Evolutionary conservation across 2,888 invertebrate species (phyloP).

Genomic region (Pristionchus fissidentatus): DNA sequence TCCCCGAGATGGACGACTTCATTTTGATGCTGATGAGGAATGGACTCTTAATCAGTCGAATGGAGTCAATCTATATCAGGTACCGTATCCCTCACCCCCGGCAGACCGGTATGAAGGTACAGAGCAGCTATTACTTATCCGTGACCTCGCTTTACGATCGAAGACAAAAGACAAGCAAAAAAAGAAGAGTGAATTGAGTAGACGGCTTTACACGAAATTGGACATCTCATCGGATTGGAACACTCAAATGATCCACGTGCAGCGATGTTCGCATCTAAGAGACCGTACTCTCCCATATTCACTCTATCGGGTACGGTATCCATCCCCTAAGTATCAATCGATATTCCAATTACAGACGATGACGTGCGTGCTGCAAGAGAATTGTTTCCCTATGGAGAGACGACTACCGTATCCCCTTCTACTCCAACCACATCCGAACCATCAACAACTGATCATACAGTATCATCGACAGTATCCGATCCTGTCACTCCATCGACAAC

Average conservation of each 20-base stretch:
- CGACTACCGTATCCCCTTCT: neutral
- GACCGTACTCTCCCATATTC: slow-evolving; percentile 41
- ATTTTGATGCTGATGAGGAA: slow-evolving; percentile 74
- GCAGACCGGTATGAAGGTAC: slow-evolving; percentile 26
- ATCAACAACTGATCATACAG: neutral
- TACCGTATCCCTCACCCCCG: slow-evolving; percentile 25
- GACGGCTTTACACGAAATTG: slow-evolving; percentile 75
- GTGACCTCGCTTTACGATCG: slow-evolving; percentile 24
- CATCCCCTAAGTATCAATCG: neutral
- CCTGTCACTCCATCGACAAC: neutral
- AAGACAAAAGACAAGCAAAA: slow-evolving; percentile 10
- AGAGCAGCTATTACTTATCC: slow-evolving; percentile 3
- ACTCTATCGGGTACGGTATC: slow-evolving; percentile 30
- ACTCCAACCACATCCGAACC: neutral
- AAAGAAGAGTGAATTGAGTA: slow-evolving; percentile 49
- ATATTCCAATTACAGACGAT: slow-evolving; percentile 18
- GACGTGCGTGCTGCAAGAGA: slow-evolving; percentile 42
- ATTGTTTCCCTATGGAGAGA: slow-evolving; percentile 9
- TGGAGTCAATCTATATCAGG: slow-evolving; percentile 74
- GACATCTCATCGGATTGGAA: slow-evolving; percentile 96
- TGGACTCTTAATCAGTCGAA: slow-evolving; percentile 69
- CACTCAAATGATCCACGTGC: slow-evolving; percentile 84
- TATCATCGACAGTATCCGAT: neutral
- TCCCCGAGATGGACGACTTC: slow-evolving; percentile 72
- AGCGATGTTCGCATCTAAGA: slow-evolving; percentile 73